Evolutionary conservation across 1,140 invertebrate genomes (phyloP), one percentile per base, ranked within the genome.

Genomic region (Diorhabda carinulata): DNA sequence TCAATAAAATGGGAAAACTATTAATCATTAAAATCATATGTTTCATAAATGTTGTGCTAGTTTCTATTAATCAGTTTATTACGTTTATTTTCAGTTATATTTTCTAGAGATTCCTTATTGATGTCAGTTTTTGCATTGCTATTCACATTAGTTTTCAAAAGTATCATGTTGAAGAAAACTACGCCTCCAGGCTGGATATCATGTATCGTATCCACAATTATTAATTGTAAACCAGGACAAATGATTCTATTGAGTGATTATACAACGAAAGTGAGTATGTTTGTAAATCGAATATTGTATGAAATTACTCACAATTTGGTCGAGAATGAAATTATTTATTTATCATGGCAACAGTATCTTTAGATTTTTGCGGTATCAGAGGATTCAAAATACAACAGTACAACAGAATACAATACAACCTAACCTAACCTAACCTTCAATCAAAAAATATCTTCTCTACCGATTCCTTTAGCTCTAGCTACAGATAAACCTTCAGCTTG

Each of bases 31-130:
- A 25, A 25, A 25, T 25, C 25, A 25, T 60, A n/a, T 60, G 8
- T 60, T 25, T 25, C 0, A 60, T 60, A 60, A 60, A 60, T 60
- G 7, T 60, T 60, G 8, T 7, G 59, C 4, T 7, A 40, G n/a
- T 47, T 44, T 66, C 56, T 25, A 43, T 43, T 6, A 61, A 10
- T 61, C 8, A 43, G n/a, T 66, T 59, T 64, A 57, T 47, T 4
- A 52, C 42, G 57, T 43, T 57, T 58, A 43, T 43, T 80, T 78
- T 59, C 61, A 80, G 79, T 79, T 43, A 43, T 73, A 5, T 79
- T 73, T 45, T 69, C 73, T 10, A 72, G 79, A 56, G 78, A 80
- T 69, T 78, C 79, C 0, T 57, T 78, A 9, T 59, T 79, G 43
- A 58, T 80, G 44, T 64, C 74, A n/a, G 71, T 70, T 2, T 68